Evolutionary conservation across 2,888 invertebrate species (phyloP).

Genomic region (Thymelicus acteon): DNA sequence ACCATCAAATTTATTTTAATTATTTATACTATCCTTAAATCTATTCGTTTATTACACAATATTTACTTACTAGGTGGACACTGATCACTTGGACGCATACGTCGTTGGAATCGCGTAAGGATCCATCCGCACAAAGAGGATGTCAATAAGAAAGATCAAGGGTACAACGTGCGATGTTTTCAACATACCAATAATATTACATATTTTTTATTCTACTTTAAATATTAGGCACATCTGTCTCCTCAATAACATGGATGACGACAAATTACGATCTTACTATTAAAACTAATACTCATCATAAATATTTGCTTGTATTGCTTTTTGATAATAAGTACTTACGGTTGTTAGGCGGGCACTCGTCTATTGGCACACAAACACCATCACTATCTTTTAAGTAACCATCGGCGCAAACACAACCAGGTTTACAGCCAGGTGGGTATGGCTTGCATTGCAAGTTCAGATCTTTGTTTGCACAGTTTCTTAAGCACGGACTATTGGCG

Average conservation of each 20-base stretch:
- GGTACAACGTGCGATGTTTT: neutral
- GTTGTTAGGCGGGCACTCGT: neutral
- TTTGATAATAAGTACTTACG: neutral
- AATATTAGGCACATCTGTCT: too few species aligned
- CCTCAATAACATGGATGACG: too few species aligned
- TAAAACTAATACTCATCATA: too few species aligned
- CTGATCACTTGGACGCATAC: neutral
- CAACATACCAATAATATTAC: too few species aligned
- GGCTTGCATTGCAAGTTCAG: conserved; percentile 11
- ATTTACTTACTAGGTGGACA: conserved; percentile 1
- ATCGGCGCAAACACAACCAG: conserved; percentile 4
- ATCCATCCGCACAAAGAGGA: neutral
- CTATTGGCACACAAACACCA: neutral
- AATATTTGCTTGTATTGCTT: too few species aligned
- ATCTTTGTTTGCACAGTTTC: conserved; percentile 3
- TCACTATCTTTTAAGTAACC: neutral
- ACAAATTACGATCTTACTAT: too few species aligned
- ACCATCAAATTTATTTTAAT: too few species aligned
- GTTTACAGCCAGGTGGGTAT: neutral
- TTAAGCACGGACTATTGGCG: conserved; percentile 4
- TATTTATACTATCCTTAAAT: too few species aligned
- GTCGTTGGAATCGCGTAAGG: neutral
- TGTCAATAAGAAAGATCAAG: neutral
- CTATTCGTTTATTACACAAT: too few species aligned
- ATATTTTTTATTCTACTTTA: too few species aligned